These are phyloP conservation scores for Rutpela maculata DNA, from an alignment of 2,888 invertebrate species.

Conservation along the genomic window DNA sequence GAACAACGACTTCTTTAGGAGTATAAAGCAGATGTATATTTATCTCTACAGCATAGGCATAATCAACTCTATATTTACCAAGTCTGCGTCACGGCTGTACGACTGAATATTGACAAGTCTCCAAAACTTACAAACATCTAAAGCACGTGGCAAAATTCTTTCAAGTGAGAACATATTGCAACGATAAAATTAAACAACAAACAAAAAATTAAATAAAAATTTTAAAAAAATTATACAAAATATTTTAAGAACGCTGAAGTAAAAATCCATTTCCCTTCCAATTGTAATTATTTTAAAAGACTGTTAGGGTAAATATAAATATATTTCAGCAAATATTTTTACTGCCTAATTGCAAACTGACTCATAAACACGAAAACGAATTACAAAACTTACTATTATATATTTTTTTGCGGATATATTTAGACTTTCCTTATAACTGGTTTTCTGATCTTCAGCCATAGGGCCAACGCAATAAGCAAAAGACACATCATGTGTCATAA, in stretches of 20 bases:
- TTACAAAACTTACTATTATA: not conserved
- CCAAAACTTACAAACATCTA: conserved; percentile 15
- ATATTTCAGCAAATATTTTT: not conserved
- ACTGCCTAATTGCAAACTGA: not conserved
- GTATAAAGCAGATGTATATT: conserved; percentile 7
- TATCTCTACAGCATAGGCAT: not conserved
- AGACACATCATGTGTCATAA: no score
- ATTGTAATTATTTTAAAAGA: not conserved
- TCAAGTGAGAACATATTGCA: not conserved
- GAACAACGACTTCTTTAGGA: not conserved
- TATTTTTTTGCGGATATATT: not conserved
- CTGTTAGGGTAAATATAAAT: not conserved
- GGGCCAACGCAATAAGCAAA: no score
- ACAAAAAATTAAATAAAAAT: not conserved
- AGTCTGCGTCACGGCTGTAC: conserved; percentile 6
- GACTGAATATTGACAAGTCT: conserved; percentile 10
- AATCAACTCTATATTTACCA: conserved; percentile 10
- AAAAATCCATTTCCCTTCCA: not conserved
- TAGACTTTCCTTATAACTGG: not conserved
- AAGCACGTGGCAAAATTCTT: conserved; percentile 13
- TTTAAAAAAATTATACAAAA: not conserved
- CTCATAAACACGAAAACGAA: not conserved
- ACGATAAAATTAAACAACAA: not conserved
- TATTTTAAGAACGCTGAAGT: no score
- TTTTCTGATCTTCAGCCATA: no score